Percentiles rank a stretch among this genome's conserved stretches.
Conservation (phyloP, 2,113 vertebrate species). For the Zapornia atra region DNA sequence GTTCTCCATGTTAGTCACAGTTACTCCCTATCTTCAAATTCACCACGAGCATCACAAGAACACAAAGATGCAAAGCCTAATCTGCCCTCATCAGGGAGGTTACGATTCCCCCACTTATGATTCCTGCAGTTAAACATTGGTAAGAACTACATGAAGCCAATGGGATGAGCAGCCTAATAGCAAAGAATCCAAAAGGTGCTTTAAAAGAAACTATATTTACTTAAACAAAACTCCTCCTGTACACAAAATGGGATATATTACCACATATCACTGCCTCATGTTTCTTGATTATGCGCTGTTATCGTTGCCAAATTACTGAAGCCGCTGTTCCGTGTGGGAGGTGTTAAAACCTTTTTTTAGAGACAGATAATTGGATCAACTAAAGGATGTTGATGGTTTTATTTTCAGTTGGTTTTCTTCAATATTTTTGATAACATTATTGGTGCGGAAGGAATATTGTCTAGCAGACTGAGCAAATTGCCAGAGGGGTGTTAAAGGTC, state of each 20-base stretch:
- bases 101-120: background rate
- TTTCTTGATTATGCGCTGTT: constrained; percentile 65
- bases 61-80: background rate
- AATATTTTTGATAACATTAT: constrained; percentile 23
- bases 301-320: constrained; percentile 61
- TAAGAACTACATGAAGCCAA: background rate
- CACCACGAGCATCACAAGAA: background rate
- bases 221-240: background rate
- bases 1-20: background rate
- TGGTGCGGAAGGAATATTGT: background rate
- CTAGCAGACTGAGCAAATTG: background rate
- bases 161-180: background rate
- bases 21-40: background rate
- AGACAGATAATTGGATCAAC: constrained; percentile 71
- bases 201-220: background rate
- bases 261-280: constrained; percentile 10
- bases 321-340: constrained; percentile 70
- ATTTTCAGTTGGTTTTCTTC: constrained; percentile 60
- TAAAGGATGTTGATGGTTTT: constrained; percentile 60
- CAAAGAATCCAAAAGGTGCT: background rate
- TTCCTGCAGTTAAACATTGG: background rate
- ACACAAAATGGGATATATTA: constrained; percentile 39
- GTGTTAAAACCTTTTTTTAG: constrained; percentile 75
- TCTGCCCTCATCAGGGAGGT: background rate
- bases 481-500: constrained; percentile 20